Percentiles rank a stretch among this genome's conserved stretches.
Evolutionary conservation across 2,888 invertebrate genomes (phyloP).

Genomic region (Hyppa rectilinea): DNA sequence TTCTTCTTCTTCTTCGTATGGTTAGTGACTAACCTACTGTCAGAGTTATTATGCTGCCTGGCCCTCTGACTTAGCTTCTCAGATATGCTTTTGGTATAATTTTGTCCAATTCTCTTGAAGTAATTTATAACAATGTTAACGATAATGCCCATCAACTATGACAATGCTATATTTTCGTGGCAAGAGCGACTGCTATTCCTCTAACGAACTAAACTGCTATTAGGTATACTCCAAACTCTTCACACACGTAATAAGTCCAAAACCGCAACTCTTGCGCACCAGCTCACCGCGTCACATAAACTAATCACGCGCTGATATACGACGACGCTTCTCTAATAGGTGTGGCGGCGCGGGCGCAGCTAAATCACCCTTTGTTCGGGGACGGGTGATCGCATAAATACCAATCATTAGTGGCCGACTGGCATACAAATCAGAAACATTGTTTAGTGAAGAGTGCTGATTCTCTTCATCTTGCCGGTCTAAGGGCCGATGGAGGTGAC

Average conservation of each 20-base stretch:
- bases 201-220: no score
- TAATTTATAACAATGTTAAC: no score
- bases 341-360: slow-evolving; percentile 61
- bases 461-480: slow-evolving; percentile 13
- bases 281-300: slow-evolving; percentile 77
- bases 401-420: slow-evolving; percentile 53
- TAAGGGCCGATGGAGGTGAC: neutral
- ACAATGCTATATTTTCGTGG: no score
- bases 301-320: slow-evolving; percentile 80
- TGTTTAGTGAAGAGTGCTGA: slow-evolving; percentile 26
- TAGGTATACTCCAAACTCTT: no score
- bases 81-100: no score
- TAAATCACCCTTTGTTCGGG: slow-evolving; percentile 77
- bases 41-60: no score
- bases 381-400: slow-evolving; percentile 60
- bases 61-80: no score
- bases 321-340: slow-evolving; percentile 74
- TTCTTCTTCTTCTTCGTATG: no score
- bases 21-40: no score
- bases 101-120: no score
- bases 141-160: no score
- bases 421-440: slow-evolving; percentile 50
- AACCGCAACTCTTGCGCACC: slow-evolving; percentile 63
- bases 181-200: no score
- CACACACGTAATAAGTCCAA: slow-evolving; percentile 55